Base-by-base conservation (phyloP, 2,888 invertebrate genomes). In the Bombyx huttoni region DNA sequence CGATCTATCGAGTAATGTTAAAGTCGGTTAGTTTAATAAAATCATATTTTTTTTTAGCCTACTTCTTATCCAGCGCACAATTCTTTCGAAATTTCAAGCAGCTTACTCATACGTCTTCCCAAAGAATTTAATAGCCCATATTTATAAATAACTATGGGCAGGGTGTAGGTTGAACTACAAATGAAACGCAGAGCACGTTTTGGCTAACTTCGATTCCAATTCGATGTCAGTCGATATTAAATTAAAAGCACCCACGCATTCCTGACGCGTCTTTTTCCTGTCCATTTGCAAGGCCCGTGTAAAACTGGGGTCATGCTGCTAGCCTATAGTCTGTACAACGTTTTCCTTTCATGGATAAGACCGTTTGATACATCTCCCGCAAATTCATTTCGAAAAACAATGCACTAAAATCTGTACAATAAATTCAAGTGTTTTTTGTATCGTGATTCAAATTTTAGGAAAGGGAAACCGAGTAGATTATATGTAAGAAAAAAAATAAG, bases 201-300 rank as follows among this genome's bases (percentile, higher is more conserved):
- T 71, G 67, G 72, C 68, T 74, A 84, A 85, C 83, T 82, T 86
- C 85, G 80, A 86, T 88, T 86, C 82, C 80, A 82, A 83, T 87
- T 84, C 81, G 83, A 76, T 87, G 87, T 87, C 85, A 83, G 84
- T 79, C 83, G 78, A 85, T 87, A 87, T 87, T 87, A 87, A 88
- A 87, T 88, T 87, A 87, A 87, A 87, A 85, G 82, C 75, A 82
- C 85, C 87, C 85, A 86, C 84, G 83, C 83, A 85, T 85, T 87
- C 86, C 79, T 76, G 67, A 63, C 86, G 82, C 81, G 83, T 83
- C 85, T 87, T 87, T 87, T 88, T 87, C 88, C 86, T 88, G 88
- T 87, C 88, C 88, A 88, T 88, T 88, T 87, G 82, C 83, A 79
- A 84, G 83, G 84, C 76, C 84, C 81, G 79, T 85, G 82, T 84